Conservation (phyloP, 2,797 vertebrate genomes). For the Rhadinocentrus ornatus region DNA sequence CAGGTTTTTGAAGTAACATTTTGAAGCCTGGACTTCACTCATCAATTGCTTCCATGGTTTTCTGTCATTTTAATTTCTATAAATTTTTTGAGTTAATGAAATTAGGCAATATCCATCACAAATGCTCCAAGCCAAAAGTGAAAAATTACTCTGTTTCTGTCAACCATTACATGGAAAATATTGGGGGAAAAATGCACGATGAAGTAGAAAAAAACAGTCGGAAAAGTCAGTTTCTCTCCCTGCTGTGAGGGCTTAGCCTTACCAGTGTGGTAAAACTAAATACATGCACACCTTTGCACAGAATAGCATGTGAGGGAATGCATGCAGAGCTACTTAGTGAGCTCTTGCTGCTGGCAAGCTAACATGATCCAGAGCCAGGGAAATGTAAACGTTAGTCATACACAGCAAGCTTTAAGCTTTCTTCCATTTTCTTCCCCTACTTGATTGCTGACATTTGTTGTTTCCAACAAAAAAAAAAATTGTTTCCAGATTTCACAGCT, state of each 20-base stretch:
- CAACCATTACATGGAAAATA: neutral
- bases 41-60: constrained; percentile 1
- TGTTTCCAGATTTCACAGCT: neutral
- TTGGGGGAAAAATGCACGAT: too few species aligned
- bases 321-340: neutral
- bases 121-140: neutral
- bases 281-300: too few species aligned
- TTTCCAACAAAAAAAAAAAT: neutral
- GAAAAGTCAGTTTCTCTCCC: neutral
- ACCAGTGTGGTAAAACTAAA: neutral
- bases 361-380: neutral
- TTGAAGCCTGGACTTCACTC: constrained; percentile 6
- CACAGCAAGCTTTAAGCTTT: neutral
- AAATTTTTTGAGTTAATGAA: neutral
- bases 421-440: neutral
- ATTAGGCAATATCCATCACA: too few species aligned
- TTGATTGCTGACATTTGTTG: neutral
- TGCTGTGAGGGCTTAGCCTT: neutral
- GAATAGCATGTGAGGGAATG: neutral
- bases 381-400: neutral
- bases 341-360: neutral
- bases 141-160: neutral
- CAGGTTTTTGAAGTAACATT: constrained; percentile 21
- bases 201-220: neutral
- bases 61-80: neutral